phyloP scores from a whole-genome alignment of 1,140 invertebrate species.

The Eumeta japonica region DNA sequence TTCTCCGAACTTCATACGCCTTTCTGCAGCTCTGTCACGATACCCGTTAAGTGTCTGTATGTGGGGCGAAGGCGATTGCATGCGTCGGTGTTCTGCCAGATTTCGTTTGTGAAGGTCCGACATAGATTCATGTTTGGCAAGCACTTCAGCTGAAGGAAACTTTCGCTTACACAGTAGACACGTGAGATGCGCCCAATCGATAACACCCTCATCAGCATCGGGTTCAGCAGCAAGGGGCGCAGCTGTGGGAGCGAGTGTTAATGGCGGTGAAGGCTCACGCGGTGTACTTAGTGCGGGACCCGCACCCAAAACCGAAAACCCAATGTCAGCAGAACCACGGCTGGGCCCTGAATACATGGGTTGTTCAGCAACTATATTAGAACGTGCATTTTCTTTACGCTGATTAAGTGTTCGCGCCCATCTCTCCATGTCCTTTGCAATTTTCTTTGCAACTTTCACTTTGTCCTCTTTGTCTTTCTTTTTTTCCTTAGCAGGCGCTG shows the following conservation, averaged over 20 bases:
- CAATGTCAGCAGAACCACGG: slow-evolving; percentile 82
- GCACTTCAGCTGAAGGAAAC: slow-evolving; percentile 84
- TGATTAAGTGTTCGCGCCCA: slow-evolving; percentile 98
- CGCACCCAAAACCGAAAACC: slow-evolving; percentile 75
- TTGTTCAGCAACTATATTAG: slow-evolving; percentile 61
- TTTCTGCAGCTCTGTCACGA: slow-evolving; percentile 93
- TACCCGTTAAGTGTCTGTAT: slow-evolving; percentile 61
- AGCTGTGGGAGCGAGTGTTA: not conserved
- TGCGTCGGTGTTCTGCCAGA: slow-evolving; percentile 66
- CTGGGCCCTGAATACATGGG: slow-evolving; percentile 44
- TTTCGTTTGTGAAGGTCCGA: slow-evolving; percentile 97
- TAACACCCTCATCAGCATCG: slow-evolving; percentile 62
- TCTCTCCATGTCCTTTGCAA: slow-evolving; percentile 94
- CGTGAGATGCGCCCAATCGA: slow-evolving; percentile 88
- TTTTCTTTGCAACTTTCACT: slow-evolving; percentile 96
- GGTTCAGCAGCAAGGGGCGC: slow-evolving; percentile 31
- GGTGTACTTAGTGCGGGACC: slow-evolving; percentile 61
- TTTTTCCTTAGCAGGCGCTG: slow-evolving; percentile 54
- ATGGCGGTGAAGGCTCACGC: slow-evolving; percentile 36
- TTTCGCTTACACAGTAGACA: slow-evolving; percentile 95
- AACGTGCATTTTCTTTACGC: slow-evolving; percentile 85
- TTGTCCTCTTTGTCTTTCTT: slow-evolving; percentile 79
- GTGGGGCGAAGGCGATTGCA: slow-evolving; percentile 55
- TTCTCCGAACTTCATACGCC: slow-evolving; percentile 91
- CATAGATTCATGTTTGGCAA: slow-evolving; percentile 88